Percentiles rank a stretch among this genome's conserved stretches.
These are phyloP conservation scores for Cephalotes varians DNA, from an alignment of 2,888 invertebrate species.

Conservation along the genomic window DNA sequence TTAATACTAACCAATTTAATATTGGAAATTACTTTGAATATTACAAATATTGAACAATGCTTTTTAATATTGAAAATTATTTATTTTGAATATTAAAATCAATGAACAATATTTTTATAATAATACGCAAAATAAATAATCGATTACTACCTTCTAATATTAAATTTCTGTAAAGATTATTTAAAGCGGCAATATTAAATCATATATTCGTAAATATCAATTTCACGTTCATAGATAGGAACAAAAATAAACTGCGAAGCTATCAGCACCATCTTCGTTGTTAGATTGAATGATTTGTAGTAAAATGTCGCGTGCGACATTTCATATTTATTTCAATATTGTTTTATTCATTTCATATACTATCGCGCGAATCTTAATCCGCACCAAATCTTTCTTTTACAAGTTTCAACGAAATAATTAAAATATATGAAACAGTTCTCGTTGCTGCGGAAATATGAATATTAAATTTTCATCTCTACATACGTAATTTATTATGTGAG, in stretches of 20 bases:
- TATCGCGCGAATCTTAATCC: background rate
- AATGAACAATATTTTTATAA: no score
- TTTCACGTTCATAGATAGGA: slow-evolving; percentile 3
- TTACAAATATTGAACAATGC: no score
- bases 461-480: slow-evolving; percentile 1
- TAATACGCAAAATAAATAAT: no score
- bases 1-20: no score
- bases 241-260: slow-evolving; percentile 10
- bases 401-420: slow-evolving; percentile 12
- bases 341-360: background rate
- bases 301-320: background rate
- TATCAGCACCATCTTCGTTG: background rate
- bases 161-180: no score
- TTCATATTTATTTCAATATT: slow-evolving; percentile 18
- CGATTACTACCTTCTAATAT: no score
- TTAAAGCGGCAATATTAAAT: slow-evolving; percentile 9
- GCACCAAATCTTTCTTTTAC: background rate
- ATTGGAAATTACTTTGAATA: no score
- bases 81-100: no score
- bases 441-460: background rate
- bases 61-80: no score
- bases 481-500: background rate
- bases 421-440: background rate
- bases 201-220: slow-evolving; percentile 18
- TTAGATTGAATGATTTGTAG: slow-evolving; percentile 17